These are phyloP conservation scores for Pygmarrhopalites habei DNA, from an alignment of 1,140 invertebrate species.

Conservation along the genomic window DNA sequence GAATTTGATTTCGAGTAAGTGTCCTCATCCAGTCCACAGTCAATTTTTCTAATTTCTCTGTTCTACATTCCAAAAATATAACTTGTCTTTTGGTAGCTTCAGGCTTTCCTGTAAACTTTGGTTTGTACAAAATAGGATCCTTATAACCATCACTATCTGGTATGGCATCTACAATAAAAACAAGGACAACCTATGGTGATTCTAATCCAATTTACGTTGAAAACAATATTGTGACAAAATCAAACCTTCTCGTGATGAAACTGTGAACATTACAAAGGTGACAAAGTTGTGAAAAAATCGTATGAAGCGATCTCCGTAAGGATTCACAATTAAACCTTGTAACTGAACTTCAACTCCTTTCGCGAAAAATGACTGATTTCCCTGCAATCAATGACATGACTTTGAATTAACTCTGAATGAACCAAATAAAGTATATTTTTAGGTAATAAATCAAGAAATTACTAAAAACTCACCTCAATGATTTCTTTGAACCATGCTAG, in stretches of 20 bases:
- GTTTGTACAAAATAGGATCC: neutral
- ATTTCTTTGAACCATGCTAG: slow-evolving; percentile 26
- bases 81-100: slow-evolving; percentile 1
- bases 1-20: neutral
- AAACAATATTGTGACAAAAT: neutral
- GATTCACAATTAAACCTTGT: slow-evolving; percentile 27
- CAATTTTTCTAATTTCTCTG: neutral
- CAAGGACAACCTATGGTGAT: neutral
- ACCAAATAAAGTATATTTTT: too few species aligned
- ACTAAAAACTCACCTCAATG: too few species aligned
- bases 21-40: neutral
- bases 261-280: slow-evolving; percentile 5
- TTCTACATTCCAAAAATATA: neutral
- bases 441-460: too few species aligned
- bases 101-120: neutral
- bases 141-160: neutral
- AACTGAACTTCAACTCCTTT: slow-evolving; percentile 10
- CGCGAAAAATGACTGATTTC: slow-evolving; percentile 16
- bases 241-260: neutral
- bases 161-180: neutral
- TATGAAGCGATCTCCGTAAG: slow-evolving; percentile 26
- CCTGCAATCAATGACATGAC: too few species aligned
- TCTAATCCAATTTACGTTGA: neutral
- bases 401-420: too few species aligned
- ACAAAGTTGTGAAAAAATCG: slow-evolving; percentile 16